These are phyloP conservation scores for Hylomyscus alleni DNA, from an alignment of 2,797 vertebrate species.

Conservation along the genomic window DNA sequence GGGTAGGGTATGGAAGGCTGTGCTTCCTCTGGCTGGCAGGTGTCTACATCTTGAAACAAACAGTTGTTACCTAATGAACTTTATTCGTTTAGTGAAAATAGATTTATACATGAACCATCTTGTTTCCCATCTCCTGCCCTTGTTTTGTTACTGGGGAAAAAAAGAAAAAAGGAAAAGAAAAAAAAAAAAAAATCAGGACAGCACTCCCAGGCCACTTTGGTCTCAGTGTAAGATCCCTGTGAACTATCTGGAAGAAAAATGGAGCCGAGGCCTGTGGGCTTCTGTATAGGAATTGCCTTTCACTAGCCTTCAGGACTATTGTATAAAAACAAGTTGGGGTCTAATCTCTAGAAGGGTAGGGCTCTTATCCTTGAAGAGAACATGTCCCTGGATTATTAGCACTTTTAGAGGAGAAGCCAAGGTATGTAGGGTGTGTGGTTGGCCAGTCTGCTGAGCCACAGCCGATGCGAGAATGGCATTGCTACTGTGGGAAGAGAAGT, in stretches of 20 bases:
- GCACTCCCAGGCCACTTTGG: constrained; percentile 76
- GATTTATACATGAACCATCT: constrained; percentile 75
- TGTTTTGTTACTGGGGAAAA: constrained; percentile 56
- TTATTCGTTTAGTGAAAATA: constrained; percentile 81
- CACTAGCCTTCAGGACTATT: constrained; percentile 82
- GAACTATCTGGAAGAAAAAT: constrained; percentile 83
- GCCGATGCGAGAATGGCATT: constrained; percentile 63
- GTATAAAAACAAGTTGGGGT: constrained; percentile 83
- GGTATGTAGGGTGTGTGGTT: constrained; percentile 83
- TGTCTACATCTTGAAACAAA: constrained; percentile 81
- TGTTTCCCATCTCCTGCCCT: constrained; percentile 8
- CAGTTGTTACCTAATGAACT: constrained; percentile 77
- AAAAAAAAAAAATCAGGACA: constrained; percentile 65
- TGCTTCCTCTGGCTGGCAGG: constrained; percentile 78
- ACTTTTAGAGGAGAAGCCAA: constrained; percentile 85
- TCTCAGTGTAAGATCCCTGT: constrained; percentile 77
- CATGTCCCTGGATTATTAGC: constrained; percentile 83
- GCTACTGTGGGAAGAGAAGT: constrained; percentile 80
- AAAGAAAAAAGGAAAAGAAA: not conserved
- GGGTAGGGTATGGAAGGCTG: constrained; percentile 56
- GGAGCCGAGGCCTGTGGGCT: constrained; percentile 82
- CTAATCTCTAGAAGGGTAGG: constrained; percentile 82
- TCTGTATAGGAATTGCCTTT: constrained; percentile 85
- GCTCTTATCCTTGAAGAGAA: constrained; percentile 82
- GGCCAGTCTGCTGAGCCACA: constrained; percentile 75